phyloP scores from a whole-genome alignment of 2,113 vertebrate species.

The Proteles cristata region DNA sequence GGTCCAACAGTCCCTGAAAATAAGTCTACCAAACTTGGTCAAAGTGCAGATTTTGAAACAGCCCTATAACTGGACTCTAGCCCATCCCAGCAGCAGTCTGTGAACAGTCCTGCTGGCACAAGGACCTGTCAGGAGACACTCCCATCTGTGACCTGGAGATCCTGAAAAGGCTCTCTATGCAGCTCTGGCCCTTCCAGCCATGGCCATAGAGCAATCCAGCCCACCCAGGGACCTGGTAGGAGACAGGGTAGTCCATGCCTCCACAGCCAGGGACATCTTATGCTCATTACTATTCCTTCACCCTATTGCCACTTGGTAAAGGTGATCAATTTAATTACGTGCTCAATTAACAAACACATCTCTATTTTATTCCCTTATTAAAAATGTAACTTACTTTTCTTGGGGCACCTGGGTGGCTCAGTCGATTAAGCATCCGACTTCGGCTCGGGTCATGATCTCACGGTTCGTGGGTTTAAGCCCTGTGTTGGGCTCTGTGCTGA shows the following conservation, averaged over 20 bases:
- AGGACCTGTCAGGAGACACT: background rate
- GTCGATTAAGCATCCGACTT: too few species aligned
- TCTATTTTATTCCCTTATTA: background rate
- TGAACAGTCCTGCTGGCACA: background rate
- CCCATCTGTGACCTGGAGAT: background rate
- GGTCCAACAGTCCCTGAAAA: background rate
- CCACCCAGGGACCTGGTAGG: background rate
- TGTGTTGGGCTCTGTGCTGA: too few species aligned
- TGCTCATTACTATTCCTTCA: background rate
- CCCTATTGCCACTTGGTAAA: background rate
- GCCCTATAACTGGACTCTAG: background rate
- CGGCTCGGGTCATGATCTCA: too few species aligned
- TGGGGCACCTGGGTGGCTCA: too few species aligned
- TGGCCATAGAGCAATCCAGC: background rate
- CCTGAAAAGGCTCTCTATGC: background rate
- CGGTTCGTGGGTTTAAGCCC: too few species aligned
- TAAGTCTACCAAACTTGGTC: background rate
- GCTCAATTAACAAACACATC: background rate
- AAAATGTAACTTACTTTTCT: background rate
- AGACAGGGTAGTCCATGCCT: background rate
- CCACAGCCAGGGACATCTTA: background rate
- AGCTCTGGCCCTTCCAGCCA: background rate
- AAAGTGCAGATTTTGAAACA: background rate
- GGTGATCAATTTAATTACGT: background rate
- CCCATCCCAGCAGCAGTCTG: background rate